These are phyloP conservation scores for Doryteuthis pealeii DNA, from an alignment of 1,140 invertebrate species.

Conservation along the genomic window DNA sequence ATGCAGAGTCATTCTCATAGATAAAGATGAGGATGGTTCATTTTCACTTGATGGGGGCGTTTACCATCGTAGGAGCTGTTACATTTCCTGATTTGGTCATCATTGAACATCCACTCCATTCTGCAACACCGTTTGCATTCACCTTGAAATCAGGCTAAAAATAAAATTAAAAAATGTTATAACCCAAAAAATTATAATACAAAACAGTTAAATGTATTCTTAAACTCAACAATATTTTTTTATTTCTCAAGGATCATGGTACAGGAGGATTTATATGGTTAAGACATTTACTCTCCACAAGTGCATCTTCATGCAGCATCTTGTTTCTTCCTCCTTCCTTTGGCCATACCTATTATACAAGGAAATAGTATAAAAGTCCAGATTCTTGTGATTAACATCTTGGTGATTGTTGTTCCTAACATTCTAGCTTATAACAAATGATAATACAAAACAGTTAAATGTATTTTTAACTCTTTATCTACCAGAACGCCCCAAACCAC, in stretches of 20 bases:
- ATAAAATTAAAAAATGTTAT: conserved; percentile 27
- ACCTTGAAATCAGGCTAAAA: conserved; percentile 75
- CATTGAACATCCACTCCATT: conserved; percentile 81
- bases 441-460: too few species aligned
- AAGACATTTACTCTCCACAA: too few species aligned
- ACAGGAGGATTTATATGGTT: too few species aligned
- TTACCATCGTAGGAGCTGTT: conserved; percentile 71
- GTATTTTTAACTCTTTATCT: too few species aligned
- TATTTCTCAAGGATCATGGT: too few species aligned
- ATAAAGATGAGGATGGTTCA: too few species aligned
- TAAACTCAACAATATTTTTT: too few species aligned
- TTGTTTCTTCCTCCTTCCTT: neutral
- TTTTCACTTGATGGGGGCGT: conserved; percentile 73
- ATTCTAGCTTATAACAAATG: too few species aligned
- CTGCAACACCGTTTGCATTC: conserved; percentile 73
- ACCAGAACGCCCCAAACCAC: too few species aligned
- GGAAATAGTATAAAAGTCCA: neutral
- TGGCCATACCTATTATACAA: neutral
- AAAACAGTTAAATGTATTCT: too few species aligned
- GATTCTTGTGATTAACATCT: neutral
- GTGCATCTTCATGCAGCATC: neutral
- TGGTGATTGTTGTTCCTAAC: neutral
- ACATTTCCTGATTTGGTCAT: conserved; percentile 72
- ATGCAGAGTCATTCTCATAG: too few species aligned
- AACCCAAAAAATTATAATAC: too few species aligned